phyloP scores from a whole-genome alignment of 2,888 invertebrate species.

The Metellina segmentata region DNA sequence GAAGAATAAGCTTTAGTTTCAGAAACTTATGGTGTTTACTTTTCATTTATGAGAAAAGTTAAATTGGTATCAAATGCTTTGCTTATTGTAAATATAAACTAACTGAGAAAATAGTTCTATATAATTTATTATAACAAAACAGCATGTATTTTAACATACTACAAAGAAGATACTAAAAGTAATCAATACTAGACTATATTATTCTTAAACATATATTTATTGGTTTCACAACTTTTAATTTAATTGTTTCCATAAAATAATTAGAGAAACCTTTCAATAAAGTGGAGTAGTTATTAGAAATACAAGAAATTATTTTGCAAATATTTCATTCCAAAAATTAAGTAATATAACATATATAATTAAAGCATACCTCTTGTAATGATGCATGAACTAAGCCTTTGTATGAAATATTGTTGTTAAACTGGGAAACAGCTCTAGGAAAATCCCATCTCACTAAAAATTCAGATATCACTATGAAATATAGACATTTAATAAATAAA shows the following conservation, averaged over 20 bases:
- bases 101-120: too few species aligned
- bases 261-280: too few species aligned
- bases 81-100: not conserved
- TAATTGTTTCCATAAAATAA: not conserved
- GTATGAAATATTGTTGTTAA: constrained; percentile 98
- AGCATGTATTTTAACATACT: too few species aligned
- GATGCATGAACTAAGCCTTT: constrained; percentile 97
- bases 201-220: not conserved
- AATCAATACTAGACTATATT: not conserved
- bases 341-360: not conserved
- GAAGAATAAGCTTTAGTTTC: not conserved
- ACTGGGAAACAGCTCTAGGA: constrained; percentile 92
- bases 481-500: not conserved
- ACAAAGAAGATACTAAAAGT: too few species aligned
- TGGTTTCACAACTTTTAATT: not conserved
- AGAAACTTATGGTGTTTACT: not conserved
- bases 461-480: not conserved
- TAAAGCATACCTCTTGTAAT: constrained; percentile 92
- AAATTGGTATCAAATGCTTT: too few species aligned
- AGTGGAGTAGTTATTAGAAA: too few species aligned
- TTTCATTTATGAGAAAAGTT: not conserved
- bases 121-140: too few species aligned
- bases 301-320: too few species aligned
- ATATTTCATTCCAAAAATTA: not conserved
- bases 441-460: constrained; percentile 84